These are phyloP conservation scores for Metallyticus violacea DNA, from an alignment of 2,888 invertebrate genomes.

Conservation along the genomic window DNA sequence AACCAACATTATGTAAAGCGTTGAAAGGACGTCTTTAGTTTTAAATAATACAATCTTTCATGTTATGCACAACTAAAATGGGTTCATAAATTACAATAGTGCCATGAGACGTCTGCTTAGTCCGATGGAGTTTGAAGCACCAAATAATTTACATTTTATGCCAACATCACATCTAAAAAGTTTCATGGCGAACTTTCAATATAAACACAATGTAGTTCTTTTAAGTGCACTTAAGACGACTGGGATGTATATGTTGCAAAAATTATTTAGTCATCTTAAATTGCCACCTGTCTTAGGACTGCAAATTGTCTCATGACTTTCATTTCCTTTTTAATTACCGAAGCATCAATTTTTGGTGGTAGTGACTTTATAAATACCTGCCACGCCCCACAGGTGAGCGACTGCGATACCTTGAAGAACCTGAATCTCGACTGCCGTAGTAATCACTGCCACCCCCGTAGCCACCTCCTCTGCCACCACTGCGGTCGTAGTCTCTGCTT, in stretches of 20 bases:
- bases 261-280: neutral
- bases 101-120: slow-evolving; percentile 29
- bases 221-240: neutral
- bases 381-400: slow-evolving; percentile 53
- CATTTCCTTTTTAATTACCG: neutral
- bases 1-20: neutral
- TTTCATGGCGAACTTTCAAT: neutral
- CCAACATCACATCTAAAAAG: neutral
- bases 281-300: neutral
- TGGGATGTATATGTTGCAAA: neutral
- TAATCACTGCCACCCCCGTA: slow-evolving; percentile 49
- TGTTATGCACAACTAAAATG: neutral
- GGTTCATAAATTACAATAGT: slow-evolving; percentile 17
- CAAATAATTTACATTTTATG: neutral
- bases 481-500: slow-evolving; percentile 45
- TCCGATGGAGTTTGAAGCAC: slow-evolving; percentile 14
- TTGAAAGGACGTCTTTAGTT: neutral
- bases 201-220: neutral
- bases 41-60: neutral
- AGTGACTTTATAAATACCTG: slow-evolving; percentile 45
- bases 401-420: slow-evolving; percentile 51
- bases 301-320: slow-evolving; percentile 30
- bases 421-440: slow-evolving; percentile 54
- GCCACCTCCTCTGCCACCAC: slow-evolving; percentile 44
- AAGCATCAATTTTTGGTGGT: neutral